A percentile compares a stretch with the other conserved stretches of the same genome.
Conservation (phyloP, 2,113 vertebrate genomes). For the Lycocorax pyrrhopterus region DNA sequence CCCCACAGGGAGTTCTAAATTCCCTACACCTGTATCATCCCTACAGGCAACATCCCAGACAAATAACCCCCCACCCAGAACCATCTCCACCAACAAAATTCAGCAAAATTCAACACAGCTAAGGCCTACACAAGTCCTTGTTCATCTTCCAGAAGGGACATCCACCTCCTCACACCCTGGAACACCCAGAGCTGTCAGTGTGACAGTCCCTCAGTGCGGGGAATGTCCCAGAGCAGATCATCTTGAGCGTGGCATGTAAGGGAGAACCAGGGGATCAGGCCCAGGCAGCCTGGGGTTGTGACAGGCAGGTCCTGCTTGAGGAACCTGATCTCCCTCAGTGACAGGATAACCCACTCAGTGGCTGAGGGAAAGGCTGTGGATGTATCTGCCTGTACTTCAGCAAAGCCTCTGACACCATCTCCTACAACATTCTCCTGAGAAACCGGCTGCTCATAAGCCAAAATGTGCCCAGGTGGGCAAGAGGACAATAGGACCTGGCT, state of each 20-base stretch:
- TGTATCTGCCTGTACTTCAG: not conserved
- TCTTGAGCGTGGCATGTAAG: accelerated
- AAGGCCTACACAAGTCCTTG: accelerated
- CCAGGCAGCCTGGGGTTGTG: not conserved
- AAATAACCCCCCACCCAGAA: not conserved
- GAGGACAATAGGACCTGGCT: not conserved
- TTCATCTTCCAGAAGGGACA: not conserved
- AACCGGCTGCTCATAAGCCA: not conserved
- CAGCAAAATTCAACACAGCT: not conserved
- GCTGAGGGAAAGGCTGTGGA: not conserved
- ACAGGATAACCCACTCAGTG: not conserved
- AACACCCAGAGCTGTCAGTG: not conserved
- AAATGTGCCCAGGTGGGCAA: not conserved
- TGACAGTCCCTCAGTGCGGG: not conserved
- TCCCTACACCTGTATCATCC: not conserved
- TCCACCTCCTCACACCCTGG: not conserved
- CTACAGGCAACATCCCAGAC: not conserved
- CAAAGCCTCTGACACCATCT: not conserved
- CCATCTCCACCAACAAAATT: no score
- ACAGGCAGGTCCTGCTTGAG: not conserved
- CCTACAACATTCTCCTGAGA: not conserved
- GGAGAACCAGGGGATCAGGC: not conserved
- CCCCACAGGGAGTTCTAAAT: not conserved
- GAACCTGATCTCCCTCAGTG: not conserved
- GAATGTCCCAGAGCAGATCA: not conserved